A percentile compares a stretch with the other conserved stretches of the same genome.
Evolutionary conservation across 2,113 vertebrate genomes (phyloP).

Genomic region (Lepidothrix coronata): DNA sequence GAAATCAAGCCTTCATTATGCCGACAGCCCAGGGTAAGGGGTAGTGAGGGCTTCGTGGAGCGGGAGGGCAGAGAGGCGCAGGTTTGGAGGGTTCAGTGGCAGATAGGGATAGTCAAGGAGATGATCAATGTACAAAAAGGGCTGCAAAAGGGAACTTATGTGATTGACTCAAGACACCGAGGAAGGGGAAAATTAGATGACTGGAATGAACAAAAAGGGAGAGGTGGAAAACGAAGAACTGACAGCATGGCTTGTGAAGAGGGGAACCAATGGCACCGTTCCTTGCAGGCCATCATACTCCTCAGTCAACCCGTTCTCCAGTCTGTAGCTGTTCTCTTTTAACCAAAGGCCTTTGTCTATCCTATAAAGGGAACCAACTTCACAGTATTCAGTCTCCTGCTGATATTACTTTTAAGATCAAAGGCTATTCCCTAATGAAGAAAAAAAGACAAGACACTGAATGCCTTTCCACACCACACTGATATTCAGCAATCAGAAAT

Average conservation of each 20-base stretch:
- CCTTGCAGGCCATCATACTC: background rate
- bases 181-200: background rate
- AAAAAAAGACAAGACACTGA: background rate
- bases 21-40: conserved; percentile 73
- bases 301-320: accelerated
- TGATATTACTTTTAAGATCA: background rate
- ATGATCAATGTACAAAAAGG: conserved; percentile 63
- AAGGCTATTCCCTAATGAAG: background rate
- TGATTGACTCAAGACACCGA: background rate
- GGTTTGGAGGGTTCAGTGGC: conserved; percentile 43
- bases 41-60: conserved; percentile 11
- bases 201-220: background rate
- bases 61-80: background rate
- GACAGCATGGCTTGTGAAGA: background rate
- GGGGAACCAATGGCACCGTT: accelerated
- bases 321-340: background rate
- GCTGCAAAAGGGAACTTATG: background rate
- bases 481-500: background rate
- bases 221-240: background rate
- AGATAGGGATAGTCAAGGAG: conserved; percentile 23
- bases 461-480: background rate
- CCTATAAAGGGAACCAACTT: background rate
- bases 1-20: conserved; percentile 88
- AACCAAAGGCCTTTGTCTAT: background rate
- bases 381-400: background rate